Conservation (phyloP, 2,888 invertebrate genomes). For the Pristionchus arcanus region DNA sequence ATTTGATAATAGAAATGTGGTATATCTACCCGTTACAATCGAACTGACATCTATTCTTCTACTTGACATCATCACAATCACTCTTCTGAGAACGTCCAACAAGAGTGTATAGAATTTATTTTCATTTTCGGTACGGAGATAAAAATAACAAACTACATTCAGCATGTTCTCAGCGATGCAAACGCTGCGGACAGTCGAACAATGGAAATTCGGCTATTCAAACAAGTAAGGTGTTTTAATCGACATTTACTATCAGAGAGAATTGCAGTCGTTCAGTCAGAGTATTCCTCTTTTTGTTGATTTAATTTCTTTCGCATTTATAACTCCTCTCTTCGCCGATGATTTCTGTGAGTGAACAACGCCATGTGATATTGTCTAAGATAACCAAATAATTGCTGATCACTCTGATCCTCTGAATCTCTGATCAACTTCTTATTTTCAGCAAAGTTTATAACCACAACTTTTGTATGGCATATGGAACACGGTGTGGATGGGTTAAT, state of each 20-base stretch:
- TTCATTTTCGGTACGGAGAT: too few relatives aligned
- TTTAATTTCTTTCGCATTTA: background rate
- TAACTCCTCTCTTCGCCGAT: background rate
- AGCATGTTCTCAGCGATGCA: background rate
- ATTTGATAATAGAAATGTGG: background rate
- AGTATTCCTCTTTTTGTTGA: constrained; percentile 16
- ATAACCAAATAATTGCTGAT: too few relatives aligned
- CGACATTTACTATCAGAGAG: background rate
- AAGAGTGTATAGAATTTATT: background rate
- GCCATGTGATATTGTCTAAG: background rate
- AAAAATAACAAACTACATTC: background rate
- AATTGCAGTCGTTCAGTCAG: constrained; percentile 16
- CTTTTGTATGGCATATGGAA: background rate
- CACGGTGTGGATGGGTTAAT: constrained; percentile 10
- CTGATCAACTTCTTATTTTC: background rate
- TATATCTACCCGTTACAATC: background rate
- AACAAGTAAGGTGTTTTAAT: background rate
- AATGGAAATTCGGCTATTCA: constrained; percentile 3
- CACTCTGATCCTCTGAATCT: too few relatives aligned
- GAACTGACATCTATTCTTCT: background rate
- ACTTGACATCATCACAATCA: background rate
- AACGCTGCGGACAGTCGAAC: background rate
- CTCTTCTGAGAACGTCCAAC: background rate
- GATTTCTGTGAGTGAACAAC: background rate
- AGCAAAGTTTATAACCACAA: background rate